Percentiles rank a stretch among this genome's conserved stretches.
Evolutionary conservation across 1,140 invertebrate genomes (phyloP).

Genomic region (Vanessa tameamea): DNA sequence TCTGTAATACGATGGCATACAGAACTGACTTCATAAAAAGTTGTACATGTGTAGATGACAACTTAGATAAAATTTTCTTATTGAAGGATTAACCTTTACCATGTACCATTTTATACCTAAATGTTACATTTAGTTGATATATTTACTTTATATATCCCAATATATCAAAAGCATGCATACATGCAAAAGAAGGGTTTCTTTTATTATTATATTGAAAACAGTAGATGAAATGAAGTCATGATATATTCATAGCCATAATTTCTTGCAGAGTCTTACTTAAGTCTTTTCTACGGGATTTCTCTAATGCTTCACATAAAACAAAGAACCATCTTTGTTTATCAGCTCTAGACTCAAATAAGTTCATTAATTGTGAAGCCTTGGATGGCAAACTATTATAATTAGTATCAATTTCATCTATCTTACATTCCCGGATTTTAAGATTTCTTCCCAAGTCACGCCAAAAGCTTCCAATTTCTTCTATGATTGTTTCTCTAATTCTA

Average conservation of each 20-base stretch:
- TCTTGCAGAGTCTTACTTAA: constrained; percentile 54
- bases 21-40: too few species aligned
- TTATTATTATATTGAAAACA: neutral
- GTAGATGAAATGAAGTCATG: constrained; percentile 18
- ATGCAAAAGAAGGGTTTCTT: too few species aligned
- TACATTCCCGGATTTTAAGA: constrained; percentile 76
- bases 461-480: constrained; percentile 75
- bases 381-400: constrained; percentile 41
- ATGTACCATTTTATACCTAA: too few species aligned
- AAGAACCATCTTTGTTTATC: constrained; percentile 69
- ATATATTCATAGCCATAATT: constrained; percentile 65
- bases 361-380: constrained; percentile 56
- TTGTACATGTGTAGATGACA: too few species aligned
- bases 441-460: constrained; percentile 81
- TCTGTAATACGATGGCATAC: too few species aligned
- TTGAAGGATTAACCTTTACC: too few species aligned
- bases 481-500: constrained; percentile 59
- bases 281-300: constrained; percentile 62
- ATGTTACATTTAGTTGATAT: too few species aligned
- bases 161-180: too few species aligned
- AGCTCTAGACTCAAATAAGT: constrained; percentile 51
- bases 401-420: constrained; percentile 78
- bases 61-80: too few species aligned
- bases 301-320: constrained; percentile 63
- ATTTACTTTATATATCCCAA: too few species aligned